A percentile compares a stretch with the other conserved stretches of the same genome.
Evolutionary conservation across 1,140 invertebrate genomes (phyloP).

Genomic region (Leptopilina boulardi): DNA sequence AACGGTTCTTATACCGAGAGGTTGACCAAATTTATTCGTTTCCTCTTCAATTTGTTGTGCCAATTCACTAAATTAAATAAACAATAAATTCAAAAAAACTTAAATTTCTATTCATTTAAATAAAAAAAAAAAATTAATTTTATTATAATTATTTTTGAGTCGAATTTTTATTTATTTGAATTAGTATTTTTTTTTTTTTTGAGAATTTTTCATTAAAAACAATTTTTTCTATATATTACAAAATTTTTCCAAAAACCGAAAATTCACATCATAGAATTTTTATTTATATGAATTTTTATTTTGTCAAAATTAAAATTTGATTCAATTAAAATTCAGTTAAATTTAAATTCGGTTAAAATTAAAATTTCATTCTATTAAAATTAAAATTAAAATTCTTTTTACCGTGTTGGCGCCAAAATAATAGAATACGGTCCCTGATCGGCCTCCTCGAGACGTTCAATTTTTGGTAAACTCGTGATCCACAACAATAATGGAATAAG

Average conservation of each 20-base stretch:
- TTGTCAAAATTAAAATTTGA: too few species aligned
- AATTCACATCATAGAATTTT: too few species aligned
- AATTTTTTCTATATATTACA: too few species aligned
- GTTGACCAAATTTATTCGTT: slow-evolving; percentile 97
- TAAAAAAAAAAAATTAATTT: not conserved
- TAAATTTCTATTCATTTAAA: not conserved
- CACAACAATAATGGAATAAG: slow-evolving; percentile 97
- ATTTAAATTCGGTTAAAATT: not conserved
- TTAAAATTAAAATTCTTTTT: slow-evolving; percentile 33
- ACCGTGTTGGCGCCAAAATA: slow-evolving; percentile 97
- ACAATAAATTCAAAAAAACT: not conserved
- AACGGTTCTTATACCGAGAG: slow-evolving; percentile 96
- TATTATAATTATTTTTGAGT: too few species aligned
- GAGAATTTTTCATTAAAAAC: too few species aligned
- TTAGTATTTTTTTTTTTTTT: too few species aligned
- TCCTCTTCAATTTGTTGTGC: slow-evolving; percentile 99
- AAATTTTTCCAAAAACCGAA: too few species aligned
- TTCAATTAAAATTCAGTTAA: too few species aligned
- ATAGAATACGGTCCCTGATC: slow-evolving; percentile 99
- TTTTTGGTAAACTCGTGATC: slow-evolving; percentile 98
- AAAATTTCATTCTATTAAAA: not conserved
- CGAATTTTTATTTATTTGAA: too few species aligned
- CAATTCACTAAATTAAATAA: slow-evolving; percentile 82
- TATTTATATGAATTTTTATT: too few species aligned
- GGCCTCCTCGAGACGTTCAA: slow-evolving; percentile 92